Percentiles rank a stretch among this genome's conserved stretches.
These are phyloP conservation scores for Delphinapterus leucas DNA, from an alignment of 2,113 vertebrate species.

Conservation along the genomic window DNA sequence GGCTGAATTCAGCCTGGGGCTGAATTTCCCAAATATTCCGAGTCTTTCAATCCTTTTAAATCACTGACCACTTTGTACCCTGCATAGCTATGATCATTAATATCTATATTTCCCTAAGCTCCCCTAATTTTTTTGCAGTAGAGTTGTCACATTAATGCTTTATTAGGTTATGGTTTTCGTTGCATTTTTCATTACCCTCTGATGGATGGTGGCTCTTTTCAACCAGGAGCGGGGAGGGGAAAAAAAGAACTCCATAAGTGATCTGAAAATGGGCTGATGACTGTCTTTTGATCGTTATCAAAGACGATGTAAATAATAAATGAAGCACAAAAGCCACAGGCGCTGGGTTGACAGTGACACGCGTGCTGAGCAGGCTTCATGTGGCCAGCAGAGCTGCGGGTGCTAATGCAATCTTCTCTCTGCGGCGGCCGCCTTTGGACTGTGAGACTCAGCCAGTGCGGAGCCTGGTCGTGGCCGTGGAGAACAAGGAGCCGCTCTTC, in stretches of 20 bases:
- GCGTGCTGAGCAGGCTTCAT: neutral
- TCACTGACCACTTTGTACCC: neutral
- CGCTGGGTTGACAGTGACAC: accelerated
- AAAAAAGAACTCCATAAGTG: constrained; percentile 23
- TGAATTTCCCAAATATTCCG: neutral
- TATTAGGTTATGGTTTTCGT: constrained; percentile 43
- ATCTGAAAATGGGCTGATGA: constrained; percentile 29
- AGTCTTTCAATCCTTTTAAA: neutral
- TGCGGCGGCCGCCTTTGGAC: constrained; percentile 79
- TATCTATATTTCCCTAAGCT: neutral
- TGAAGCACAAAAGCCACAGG: neutral
- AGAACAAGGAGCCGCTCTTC: constrained; percentile 82
- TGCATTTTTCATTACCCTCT: constrained; percentile 67
- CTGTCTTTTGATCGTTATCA: constrained; percentile 58
- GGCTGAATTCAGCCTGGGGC: neutral
- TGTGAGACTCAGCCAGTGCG: constrained; percentile 48
- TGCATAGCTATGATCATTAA: neutral
- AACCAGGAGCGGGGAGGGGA: neutral
- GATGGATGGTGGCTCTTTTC: constrained; percentile 16
- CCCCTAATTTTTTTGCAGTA: neutral
- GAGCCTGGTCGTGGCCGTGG: constrained; percentile 76
- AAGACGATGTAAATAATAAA: neutral
- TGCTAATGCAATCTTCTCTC: constrained; percentile 13
- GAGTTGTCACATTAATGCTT: constrained; percentile 48
- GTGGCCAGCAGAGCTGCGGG: neutral